Base-by-base conservation (phyloP, 2,113 vertebrate genomes). In the Silurus meridionalis region DNA sequence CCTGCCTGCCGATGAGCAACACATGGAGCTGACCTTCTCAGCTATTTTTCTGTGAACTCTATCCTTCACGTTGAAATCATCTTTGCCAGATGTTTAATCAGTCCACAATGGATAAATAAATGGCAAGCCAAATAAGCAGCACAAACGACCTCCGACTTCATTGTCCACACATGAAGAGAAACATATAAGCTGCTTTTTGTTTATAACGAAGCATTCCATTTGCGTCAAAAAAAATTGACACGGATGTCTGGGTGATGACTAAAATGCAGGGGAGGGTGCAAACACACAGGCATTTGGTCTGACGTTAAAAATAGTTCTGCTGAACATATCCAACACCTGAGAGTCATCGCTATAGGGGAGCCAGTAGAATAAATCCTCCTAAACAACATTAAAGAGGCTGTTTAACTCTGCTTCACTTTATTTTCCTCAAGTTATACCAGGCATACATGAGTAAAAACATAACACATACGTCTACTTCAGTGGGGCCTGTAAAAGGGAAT, bases 21-120 rank as follows among this genome's bases (percentile, higher is more conserved):
- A 83, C 72, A 88, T 80, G 61, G 57, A 55, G 58, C 74, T 87
- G 89, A 91, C 86, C 89, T 91, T 88, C 66, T 69, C n/a, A 25
- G 80, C 52, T 77, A 61, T 61, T 81, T 37, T 89, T 66, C 57
- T 14, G 61, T 48, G 69, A 15, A 80, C 50, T 50, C 69, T 75
- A 77, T 84, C 75, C 11, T 48, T 50, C 37, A 21, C 19, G 57
- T 83, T 67, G 80, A 67, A 61, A 83, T 55, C 53, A 78, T 63
- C 48, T 81, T 77, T 6, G 46, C 77, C 19, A 67, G 84, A 21
- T 14, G 15, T 13, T 83, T 48, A 10, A 21, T 67, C 28, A 23
- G 28, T 50, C 52, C 53, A 71, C 72, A 53, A n/a, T 63, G 6
- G 8, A 46, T 81, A 21, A 80, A 64, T 52, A 80, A 72, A 82